Conservation (phyloP, 2,113 vertebrate genomes). For the Elaphurus davidianus region DNA sequence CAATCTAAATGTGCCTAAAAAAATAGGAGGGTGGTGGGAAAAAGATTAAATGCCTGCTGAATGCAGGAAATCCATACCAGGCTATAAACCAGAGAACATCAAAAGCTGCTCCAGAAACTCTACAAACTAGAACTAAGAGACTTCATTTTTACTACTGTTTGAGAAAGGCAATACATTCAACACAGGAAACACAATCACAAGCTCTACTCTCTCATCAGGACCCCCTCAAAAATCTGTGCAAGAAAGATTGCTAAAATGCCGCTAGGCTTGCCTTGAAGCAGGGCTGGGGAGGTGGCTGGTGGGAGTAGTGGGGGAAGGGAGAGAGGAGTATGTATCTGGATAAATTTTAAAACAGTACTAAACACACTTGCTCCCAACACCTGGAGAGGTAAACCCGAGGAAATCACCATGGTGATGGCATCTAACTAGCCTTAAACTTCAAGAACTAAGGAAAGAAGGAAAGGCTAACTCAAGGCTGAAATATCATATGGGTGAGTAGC, state of each 20-base stretch:
- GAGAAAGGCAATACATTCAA: conserved; percentile 23
- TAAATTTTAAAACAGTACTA: not conserved
- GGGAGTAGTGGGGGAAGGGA: not conserved
- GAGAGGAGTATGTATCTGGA: not conserved
- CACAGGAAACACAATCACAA: not conserved
- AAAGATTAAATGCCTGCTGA: not conserved
- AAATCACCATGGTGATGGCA: not conserved
- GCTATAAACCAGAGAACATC: not conserved
- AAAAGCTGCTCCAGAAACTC: not conserved
- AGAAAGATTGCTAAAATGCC: not conserved
- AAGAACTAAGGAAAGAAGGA: not conserved
- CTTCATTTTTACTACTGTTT: not conserved
- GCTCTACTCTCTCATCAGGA: not conserved
- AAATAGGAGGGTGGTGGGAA: not conserved
- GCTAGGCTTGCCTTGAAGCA: not conserved
- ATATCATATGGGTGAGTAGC: not conserved
- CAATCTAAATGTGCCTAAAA: not conserved
- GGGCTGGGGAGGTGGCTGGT: not conserved
- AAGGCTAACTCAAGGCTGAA: not conserved
- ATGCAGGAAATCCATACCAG: not conserved
- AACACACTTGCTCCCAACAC: not conserved
- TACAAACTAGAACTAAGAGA: not conserved
- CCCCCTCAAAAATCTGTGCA: conserved; percentile 16
- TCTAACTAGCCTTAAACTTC: not conserved
- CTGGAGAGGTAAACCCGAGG: not conserved